A percentile compares a stretch with the other conserved stretches of the same genome.
Evolutionary conservation across 2,888 invertebrate genomes (phyloP).

Genomic region (Willowsia nigromaculata): DNA sequence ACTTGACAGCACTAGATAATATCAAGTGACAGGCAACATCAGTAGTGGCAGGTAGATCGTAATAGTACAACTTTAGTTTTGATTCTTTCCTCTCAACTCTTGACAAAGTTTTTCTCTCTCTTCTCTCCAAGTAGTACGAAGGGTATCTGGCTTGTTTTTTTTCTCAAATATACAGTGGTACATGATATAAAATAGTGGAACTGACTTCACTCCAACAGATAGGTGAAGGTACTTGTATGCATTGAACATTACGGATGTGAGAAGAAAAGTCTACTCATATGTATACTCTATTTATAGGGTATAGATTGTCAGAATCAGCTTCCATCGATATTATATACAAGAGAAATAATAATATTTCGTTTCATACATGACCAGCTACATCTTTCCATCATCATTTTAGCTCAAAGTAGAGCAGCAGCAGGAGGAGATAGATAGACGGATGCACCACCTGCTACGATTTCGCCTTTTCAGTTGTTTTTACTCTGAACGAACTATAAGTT

Average conservation of each 20-base stretch:
- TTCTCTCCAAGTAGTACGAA: too few relatives aligned
- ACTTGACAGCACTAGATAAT: slow-evolving; percentile 71
- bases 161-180: background rate
- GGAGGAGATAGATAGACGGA: slow-evolving; percentile 57
- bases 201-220: too few relatives aligned
- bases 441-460: slow-evolving; percentile 70
- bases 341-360: slow-evolving; percentile 18
- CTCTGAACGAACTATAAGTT: slow-evolving; percentile 49
- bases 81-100: slow-evolving; percentile 66
- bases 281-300: background rate
- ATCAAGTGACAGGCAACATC: slow-evolving; percentile 71
- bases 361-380: slow-evolving; percentile 66
- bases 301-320: background rate
- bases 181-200: background rate
- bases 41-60: slow-evolving; percentile 68
- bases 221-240: background rate
- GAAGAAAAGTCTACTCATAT: background rate
- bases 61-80: slow-evolving; percentile 68
- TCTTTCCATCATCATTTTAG: slow-evolving; percentile 60
- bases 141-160: background rate
- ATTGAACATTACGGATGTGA: background rate
- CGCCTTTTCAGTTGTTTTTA: slow-evolving; percentile 46
- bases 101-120: slow-evolving; percentile 54
- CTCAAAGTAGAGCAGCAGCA: slow-evolving; percentile 43
- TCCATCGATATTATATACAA: slow-evolving; percentile 12